Evolutionary conservation across 2,113 vertebrate genomes (phyloP).

Genomic region (Eurypyga helias): DNA sequence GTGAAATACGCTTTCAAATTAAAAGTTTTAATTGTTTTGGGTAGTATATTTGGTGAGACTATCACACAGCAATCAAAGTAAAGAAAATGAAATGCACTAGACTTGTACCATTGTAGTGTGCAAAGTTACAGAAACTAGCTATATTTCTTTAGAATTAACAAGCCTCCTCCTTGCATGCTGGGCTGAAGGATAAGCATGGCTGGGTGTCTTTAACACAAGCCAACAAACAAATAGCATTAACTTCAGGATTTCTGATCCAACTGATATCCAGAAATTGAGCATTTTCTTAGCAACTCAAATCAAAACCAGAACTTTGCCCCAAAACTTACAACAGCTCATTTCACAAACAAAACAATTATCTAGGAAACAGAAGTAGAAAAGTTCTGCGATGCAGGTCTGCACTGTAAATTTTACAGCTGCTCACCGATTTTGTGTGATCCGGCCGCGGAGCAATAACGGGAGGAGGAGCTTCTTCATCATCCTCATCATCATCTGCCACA

Average conservation of each 20-base stretch:
- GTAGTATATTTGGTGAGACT: neutral
- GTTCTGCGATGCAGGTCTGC: neutral
- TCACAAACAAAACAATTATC: neutral
- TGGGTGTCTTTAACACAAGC: neutral
- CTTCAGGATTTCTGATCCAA: neutral
- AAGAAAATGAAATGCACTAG: neutral
- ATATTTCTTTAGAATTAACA: neutral
- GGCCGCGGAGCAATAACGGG: conserved; percentile 93
- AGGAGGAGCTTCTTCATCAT: conserved; percentile 89
- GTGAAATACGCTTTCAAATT: neutral
- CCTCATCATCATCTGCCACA: conserved; percentile 90
- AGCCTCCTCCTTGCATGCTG: neutral
- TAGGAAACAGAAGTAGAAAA: neutral
- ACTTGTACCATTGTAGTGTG: no score
- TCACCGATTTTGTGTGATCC: conserved; percentile 97
- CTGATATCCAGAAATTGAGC: neutral
- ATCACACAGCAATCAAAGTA: neutral
- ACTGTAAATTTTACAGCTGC: neutral
- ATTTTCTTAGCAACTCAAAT: neutral
- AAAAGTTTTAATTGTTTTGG: neutral
- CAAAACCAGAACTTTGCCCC: neutral
- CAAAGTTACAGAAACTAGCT: neutral
- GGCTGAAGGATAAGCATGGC: neutral
- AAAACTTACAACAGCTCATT: neutral
- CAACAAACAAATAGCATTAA: neutral